phyloP scores from a whole-genome alignment of 2,113 vertebrate genomes.

The Sphaerodactylus townsendi region DNA sequence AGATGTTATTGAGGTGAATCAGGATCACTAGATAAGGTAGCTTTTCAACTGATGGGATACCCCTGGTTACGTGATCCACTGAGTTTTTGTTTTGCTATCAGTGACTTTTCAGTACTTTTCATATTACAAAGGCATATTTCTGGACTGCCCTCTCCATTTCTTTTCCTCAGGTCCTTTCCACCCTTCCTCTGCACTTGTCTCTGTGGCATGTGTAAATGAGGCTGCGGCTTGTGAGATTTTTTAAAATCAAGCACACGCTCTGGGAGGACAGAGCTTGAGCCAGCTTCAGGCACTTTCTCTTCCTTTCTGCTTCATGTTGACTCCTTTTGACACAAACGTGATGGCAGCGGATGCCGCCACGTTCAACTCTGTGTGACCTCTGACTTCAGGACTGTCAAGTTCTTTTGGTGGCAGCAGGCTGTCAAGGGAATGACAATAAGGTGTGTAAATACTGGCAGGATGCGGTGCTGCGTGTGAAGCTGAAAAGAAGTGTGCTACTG shows the following conservation, averaged over 20 bases:
- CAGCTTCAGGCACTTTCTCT: constrained; percentile 38
- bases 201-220: neutral
- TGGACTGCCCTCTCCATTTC: constrained; percentile 20
- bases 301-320: constrained; percentile 16
- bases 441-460: constrained; percentile 19
- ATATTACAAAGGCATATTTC: constrained; percentile 5
- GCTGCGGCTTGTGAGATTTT: constrained; percentile 10
- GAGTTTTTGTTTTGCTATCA: neutral
- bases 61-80: constrained; percentile 46
- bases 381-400: constrained; percentile 31
- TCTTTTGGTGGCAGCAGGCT: constrained; percentile 35
- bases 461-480: neutral
- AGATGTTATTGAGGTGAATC: constrained; percentile 20
- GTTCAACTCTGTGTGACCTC: constrained; percentile 2
- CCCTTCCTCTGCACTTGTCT: constrained; percentile 13
- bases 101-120: constrained; percentile 19
- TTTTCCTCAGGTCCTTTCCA: constrained; percentile 3
- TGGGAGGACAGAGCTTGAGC: constrained; percentile 31
- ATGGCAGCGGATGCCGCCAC: constrained; percentile 7
- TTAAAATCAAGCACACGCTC: constrained; percentile 6
- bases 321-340: constrained; percentile 35
- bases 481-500: neutral
- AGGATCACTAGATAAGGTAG: too few relatives aligned
- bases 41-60: constrained; percentile 49
- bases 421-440: constrained; percentile 29